A percentile compares a stretch with the other conserved stretches of the same genome.
These are phyloP conservation scores for Erpobdella octoculata DNA, from an alignment of 2,888 invertebrate species.

Conservation along the genomic window DNA sequence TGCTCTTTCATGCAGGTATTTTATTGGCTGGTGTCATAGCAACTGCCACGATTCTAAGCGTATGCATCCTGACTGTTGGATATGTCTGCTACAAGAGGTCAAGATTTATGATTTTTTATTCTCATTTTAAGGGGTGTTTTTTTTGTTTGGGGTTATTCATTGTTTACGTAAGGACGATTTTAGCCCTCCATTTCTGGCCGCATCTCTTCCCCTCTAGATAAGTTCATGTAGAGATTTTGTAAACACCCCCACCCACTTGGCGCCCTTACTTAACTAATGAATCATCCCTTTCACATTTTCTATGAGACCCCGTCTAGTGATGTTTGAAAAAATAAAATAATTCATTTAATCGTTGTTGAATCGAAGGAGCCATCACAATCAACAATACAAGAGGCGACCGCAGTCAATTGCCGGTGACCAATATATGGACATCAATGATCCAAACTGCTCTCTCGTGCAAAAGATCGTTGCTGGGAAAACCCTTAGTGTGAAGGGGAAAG, in stretches of 20 bases:
- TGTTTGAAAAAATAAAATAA: background rate
- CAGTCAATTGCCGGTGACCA: constrained; percentile 23
- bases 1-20: constrained; percentile 22
- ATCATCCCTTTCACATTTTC: too few species aligned
- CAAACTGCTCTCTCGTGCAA: constrained; percentile 21
- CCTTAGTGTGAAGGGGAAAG: background rate
- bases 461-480: constrained; percentile 23
- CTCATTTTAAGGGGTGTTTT: too few species aligned
- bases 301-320: background rate
- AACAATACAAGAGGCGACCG: constrained; percentile 13
- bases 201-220: too few species aligned
- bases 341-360: background rate
- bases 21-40: constrained; percentile 24
- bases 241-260: too few species aligned
- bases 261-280: too few species aligned
- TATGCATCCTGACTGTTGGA: constrained; percentile 27
- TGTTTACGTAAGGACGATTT: too few species aligned
- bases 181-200: too few species aligned
- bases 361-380: constrained; percentile 13
- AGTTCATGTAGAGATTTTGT: too few species aligned
- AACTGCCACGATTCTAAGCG: constrained; percentile 20
- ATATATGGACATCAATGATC: constrained; percentile 27
- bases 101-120: background rate
- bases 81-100: constrained; percentile 30
- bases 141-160: too few species aligned